These are phyloP conservation scores for Tenebrio molitor DNA, from an alignment of 1,140 invertebrate genomes.

Conservation along the genomic window DNA sequence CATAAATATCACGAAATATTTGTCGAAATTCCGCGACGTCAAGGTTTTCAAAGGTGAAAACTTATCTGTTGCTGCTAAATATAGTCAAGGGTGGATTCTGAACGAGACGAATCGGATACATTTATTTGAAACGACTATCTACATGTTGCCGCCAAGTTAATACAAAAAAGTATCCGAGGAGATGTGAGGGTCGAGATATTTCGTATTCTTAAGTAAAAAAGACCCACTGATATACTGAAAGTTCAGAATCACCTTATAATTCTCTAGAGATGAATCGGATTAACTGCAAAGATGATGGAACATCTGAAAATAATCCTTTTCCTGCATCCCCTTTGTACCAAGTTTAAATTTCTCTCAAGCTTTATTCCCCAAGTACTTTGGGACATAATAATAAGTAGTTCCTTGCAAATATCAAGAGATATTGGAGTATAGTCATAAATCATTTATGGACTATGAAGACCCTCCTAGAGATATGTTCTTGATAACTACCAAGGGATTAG, in stretches of 20 bases:
- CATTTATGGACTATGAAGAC: constrained; percentile 28
- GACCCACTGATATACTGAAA: constrained; percentile 3
- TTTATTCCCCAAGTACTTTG: constrained; percentile 6
- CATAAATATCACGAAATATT: constrained; percentile 28
- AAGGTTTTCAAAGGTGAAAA: constrained; percentile 27
- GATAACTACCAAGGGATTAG: constrained; percentile 35
- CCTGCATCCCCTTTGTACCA: neutral
- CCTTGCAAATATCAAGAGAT: constrained; percentile 38
- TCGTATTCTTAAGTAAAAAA: constrained; percentile 11
- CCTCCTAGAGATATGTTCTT: constrained; percentile 32
- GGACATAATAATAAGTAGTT: constrained; percentile 27
- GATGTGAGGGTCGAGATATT: neutral
- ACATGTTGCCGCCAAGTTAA: constrained; percentile 20
- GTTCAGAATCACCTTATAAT: constrained; percentile 35
- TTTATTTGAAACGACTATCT: constrained; percentile 25
- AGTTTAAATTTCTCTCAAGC: constrained; percentile 6
- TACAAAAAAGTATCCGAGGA: constrained; percentile 4
- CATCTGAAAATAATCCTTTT: constrained; percentile 8
- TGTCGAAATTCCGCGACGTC: constrained; percentile 32
- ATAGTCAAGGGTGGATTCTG: constrained; percentile 28
- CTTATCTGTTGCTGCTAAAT: constrained; percentile 37
- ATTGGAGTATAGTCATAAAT: constrained; percentile 31
- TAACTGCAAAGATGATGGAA: constrained; percentile 35
- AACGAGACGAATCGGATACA: constrained; percentile 19
- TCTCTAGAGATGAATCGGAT: constrained; percentile 35